A percentile compares a stretch with the other conserved stretches of the same genome.
Conservation (phyloP, 2,888 invertebrate species). For the Lasioglossum lativentre region DNA sequence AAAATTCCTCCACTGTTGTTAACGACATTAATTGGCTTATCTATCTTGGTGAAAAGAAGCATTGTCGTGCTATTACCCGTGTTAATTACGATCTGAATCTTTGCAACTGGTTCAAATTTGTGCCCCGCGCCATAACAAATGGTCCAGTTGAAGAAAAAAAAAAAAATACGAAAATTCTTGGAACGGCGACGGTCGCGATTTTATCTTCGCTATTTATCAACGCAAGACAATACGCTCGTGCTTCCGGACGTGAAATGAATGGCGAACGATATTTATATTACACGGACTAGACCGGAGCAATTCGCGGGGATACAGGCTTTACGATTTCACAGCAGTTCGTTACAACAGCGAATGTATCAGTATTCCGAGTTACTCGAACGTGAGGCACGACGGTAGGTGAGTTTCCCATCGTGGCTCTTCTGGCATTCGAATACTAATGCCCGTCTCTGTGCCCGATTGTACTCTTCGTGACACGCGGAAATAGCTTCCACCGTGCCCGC, state of each 20-base stretch:
- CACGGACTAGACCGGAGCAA: conserved; percentile 43
- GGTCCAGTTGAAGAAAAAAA: not conserved
- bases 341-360: conserved; percentile 54
- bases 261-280: conserved; percentile 58
- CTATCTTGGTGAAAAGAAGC: not conserved
- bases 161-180: not conserved
- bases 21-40: not conserved
- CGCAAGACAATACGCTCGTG: conserved; percentile 40
- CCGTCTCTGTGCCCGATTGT: conserved; percentile 58
- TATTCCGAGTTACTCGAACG: conserved; percentile 66
- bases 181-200: not conserved
- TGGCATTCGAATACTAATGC: conserved; percentile 72
- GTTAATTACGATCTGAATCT: not conserved
- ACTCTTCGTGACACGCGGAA: conserved; percentile 67
- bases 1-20: not conserved
- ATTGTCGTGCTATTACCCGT: not conserved
- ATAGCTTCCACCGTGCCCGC: conserved; percentile 52
- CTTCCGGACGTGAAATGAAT: conserved; percentile 52
- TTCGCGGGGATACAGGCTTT: conserved; percentile 57
- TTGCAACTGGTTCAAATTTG: not conserved
- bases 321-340: conserved; percentile 54
- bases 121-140: not conserved
- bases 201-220: conserved; percentile 21
- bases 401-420: conserved; percentile 68
- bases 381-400: conserved; percentile 59